Evolutionary conservation across 2,888 invertebrate genomes (phyloP), one percentile per base, ranked within the genome.

Genomic region (Mechanitis mazaeus): DNA sequence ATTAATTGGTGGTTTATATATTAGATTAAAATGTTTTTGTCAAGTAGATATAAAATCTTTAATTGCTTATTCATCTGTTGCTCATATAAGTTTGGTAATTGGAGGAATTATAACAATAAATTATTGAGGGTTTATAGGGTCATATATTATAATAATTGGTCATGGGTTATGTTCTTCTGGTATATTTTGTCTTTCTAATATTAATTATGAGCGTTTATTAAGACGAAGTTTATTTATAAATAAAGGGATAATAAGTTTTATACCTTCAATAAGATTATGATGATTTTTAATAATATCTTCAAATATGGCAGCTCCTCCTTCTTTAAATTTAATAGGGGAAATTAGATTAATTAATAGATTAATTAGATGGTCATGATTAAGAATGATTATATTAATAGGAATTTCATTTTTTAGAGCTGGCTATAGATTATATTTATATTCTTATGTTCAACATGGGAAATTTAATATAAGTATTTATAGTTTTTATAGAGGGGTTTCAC

Each of bases 11-110:
- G 92, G 92, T 0, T 75, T 93, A 72, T 87, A 91, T 79, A 87
- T 93, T 69, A 92, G 93, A 38, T 85, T 94, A 74, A 86, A 93
- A 70, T 94, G 94, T 92, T 87, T 94, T 79, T 91, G 91, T 68
- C 93, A 94, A 78, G 85, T 90, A 59, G 94, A 94, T 91, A 88
- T 94, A 81, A 94, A 94, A 73, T 88, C 92, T 68, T 91, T 94
- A 87, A 93, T 94, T 91, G 94, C 94, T 79, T 94, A 94, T 89
- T 94, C 94, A 69, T 94, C 94, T 46, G 92, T 94, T 0, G 91
- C 92, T 70, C 94, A 95, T 90, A 94, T 94, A 84, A 90, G 92
- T 7, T 73, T 94, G 74, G 91, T 93, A 33, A 85, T 94, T 80
- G 72, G 88, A 0, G 92, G 92, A 0, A 77, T 93, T 78, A 85